Percentiles rank a stretch among this genome's conserved stretches.
Conservation (phyloP, 2,113 vertebrate genomes). For the Clarias magur region DNA sequence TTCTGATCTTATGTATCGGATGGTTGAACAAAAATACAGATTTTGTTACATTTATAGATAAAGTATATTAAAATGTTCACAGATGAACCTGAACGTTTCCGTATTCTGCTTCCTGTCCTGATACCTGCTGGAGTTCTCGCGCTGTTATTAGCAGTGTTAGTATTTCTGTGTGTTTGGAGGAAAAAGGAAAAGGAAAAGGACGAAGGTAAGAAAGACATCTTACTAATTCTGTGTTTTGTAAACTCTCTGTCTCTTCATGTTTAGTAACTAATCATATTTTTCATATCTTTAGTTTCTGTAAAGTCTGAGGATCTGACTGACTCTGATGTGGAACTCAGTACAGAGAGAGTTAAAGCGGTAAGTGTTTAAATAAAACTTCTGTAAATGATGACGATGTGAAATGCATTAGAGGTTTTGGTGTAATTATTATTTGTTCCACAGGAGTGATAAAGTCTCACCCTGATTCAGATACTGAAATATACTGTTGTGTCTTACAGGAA, state of each 20-base stretch:
- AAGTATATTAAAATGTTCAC: neutral
- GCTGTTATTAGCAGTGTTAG: neutral
- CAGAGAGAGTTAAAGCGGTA: neutral
- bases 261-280: neutral
- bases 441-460: neutral
- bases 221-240: too few species aligned
- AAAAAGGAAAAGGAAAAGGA: too few species aligned
- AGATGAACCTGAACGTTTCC: neutral
- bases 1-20: neutral
- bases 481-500: constrained; percentile 3
- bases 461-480: neutral
- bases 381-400: neutral
- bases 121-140: neutral
- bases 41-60: neutral
- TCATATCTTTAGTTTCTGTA: neutral
- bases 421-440: neutral
- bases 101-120: neutral
- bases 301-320: neutral
- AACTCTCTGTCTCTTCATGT: too few species aligned
- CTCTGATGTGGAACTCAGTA: neutral
- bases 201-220: too few species aligned
- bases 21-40: neutral
- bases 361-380: neutral
- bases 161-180: too few species aligned
- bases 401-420: neutral